A percentile compares a stretch with the other conserved stretches of the same genome.
These are phyloP conservation scores for Trochalopteron elliotii DNA, from an alignment of 2,113 vertebrate species.

Conservation along the genomic window DNA sequence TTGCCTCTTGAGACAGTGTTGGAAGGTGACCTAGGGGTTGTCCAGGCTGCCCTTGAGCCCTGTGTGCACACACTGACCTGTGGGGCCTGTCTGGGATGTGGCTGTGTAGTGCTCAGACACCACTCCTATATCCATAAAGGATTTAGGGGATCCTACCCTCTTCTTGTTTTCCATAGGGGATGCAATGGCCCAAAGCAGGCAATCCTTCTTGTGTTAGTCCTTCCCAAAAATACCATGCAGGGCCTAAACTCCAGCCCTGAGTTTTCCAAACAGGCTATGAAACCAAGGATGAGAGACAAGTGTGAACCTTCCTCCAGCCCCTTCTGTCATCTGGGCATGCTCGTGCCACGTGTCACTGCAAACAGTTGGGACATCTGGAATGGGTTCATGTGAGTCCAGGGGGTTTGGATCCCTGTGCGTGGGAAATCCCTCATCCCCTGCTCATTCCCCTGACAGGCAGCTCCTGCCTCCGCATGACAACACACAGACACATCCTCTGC, in stretches of 20 bases:
- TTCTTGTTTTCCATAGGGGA: neutral
- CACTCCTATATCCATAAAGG: rapidly evolving
- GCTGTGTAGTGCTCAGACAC: neutral
- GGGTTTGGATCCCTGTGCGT: neutral
- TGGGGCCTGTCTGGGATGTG: rapidly evolving
- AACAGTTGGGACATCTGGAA: neutral
- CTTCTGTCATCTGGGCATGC: neutral
- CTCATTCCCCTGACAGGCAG: conserved; percentile 12
- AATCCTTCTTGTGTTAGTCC: neutral
- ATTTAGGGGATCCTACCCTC: neutral
- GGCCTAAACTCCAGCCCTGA: neutral
- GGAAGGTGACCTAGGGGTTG: neutral
- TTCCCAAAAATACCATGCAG: neutral
- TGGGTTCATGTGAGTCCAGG: neutral
- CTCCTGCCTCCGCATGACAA: neutral
- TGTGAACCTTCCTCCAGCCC: neutral
- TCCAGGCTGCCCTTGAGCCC: neutral
- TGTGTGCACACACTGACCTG: neutral
- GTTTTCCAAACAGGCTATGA: neutral
- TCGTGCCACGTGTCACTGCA: neutral
- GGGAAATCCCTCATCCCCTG: neutral
- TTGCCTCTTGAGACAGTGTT: too few species aligned
- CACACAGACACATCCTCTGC: neutral
- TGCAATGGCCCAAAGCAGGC: neutral
- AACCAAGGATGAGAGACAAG: neutral